Evolutionary conservation across 2,113 vertebrate species (phyloP).

Genomic region (Ammodytes marinus): DNA sequence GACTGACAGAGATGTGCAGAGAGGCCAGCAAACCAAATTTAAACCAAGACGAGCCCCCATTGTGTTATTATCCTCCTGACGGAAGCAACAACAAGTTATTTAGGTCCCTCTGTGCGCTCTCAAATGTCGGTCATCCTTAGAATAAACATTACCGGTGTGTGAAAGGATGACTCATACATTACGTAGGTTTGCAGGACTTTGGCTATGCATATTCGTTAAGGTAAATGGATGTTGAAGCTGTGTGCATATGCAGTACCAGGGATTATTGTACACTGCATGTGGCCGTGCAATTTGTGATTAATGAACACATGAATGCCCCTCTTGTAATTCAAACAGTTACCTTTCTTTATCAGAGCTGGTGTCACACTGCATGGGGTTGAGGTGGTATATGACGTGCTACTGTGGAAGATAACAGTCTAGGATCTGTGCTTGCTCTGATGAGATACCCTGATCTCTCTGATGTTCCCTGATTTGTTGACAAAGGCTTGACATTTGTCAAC

Average conservation of each 20-base stretch:
- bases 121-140: neutral
- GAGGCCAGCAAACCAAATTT: neutral
- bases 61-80: slow-evolving; percentile 2
- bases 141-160: neutral
- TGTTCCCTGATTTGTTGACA: neutral
- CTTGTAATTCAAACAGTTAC: neutral
- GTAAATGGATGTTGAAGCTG: neutral
- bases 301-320: neutral
- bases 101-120: neutral
- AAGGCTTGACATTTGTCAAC: too few species aligned
- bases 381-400: neutral
- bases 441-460: neutral
- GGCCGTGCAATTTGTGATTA: neutral
- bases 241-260: neutral
- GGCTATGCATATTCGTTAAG: neutral
- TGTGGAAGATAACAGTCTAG: neutral
- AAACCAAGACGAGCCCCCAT: neutral
- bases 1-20: slow-evolving; percentile 3
- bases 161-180: neutral
- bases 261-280: neutral
- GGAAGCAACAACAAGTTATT: neutral
- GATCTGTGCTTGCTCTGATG: neutral
- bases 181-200: neutral
- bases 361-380: neutral
- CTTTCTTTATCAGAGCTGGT: neutral